phyloP scores from a whole-genome alignment of 2,888 invertebrate genomes.

The Eupithecia subumbrata region DNA sequence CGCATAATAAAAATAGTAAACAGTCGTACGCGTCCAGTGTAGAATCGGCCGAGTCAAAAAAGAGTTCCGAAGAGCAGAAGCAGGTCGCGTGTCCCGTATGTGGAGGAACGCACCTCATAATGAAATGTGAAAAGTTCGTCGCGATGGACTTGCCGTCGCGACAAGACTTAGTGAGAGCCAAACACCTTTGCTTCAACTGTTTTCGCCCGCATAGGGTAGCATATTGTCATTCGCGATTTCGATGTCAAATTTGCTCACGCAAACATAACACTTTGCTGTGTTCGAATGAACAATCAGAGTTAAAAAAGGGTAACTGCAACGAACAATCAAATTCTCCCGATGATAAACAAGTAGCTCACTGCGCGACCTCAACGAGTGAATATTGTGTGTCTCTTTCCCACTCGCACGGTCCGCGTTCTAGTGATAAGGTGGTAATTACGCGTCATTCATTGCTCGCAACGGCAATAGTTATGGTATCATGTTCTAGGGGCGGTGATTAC shows the following conservation, averaged over 20 bases:
- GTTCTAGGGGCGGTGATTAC: too few species aligned
- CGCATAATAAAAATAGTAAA: background rate
- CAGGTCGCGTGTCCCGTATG: background rate
- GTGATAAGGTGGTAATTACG: too few species aligned
- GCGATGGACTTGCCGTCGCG: too few species aligned
- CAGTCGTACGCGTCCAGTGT: background rate
- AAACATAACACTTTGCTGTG: background rate
- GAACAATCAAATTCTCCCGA: background rate
- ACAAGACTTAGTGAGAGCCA: too few species aligned
- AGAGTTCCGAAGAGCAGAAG: background rate
- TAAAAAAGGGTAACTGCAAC: background rate
- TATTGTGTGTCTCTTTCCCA: too few species aligned
- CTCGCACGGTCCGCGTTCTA: too few species aligned
- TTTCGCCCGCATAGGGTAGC: background rate
- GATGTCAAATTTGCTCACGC: background rate
- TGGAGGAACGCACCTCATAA: background rate
- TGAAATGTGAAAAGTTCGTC: slow-evolving; percentile 1
- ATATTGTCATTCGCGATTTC: background rate
- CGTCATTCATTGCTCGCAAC: too few species aligned
- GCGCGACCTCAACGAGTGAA: too few species aligned
- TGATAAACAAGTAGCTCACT: background rate
- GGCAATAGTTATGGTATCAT: too few species aligned
- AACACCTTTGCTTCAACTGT: background rate
- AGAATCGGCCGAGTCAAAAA: background rate
- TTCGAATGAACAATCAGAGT: background rate